Percentiles rank a stretch among this genome's conserved stretches.
phyloP scores from a whole-genome alignment of 2,113 vertebrate species.

The Pseudorasbora parva region DNA sequence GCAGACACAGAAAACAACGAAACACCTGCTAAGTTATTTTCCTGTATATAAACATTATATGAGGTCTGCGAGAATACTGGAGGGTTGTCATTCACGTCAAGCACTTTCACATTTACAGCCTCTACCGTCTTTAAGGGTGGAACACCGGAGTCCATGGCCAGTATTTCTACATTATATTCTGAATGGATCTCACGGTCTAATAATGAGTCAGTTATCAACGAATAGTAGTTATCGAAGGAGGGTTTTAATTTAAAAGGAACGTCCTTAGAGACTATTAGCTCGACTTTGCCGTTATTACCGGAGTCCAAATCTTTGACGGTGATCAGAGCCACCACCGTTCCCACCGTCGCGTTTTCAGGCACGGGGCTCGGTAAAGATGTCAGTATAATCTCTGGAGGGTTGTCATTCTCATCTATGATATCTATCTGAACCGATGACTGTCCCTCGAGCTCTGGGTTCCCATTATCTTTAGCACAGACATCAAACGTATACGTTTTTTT shows the following conservation, averaged over 20 bases:
- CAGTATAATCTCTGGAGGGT: slow-evolving; percentile 73
- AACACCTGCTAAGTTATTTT: slow-evolving; percentile 65
- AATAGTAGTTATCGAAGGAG: slow-evolving; percentile 69
- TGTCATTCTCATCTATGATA: slow-evolving; percentile 76
- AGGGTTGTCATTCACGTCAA: slow-evolving; percentile 84
- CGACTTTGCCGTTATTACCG: slow-evolving; percentile 65
- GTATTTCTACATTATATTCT: slow-evolving; percentile 65
- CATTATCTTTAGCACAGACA: slow-evolving; percentile 73
- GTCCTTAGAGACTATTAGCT: slow-evolving; percentile 28
- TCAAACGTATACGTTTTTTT: slow-evolving; percentile 69
- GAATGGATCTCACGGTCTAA: slow-evolving; percentile 62
- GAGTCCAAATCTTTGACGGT: slow-evolving; percentile 65
- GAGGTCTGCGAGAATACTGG: slow-evolving; percentile 76
- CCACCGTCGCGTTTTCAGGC: slow-evolving; percentile 63
- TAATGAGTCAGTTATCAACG: slow-evolving; percentile 55
- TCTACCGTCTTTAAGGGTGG: slow-evolving; percentile 77
- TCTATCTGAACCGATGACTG: slow-evolving; percentile 69
- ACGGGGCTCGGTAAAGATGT: slow-evolving; percentile 74
- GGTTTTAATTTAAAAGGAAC: slow-evolving; percentile 64
- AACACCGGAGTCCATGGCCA: slow-evolving; percentile 79
- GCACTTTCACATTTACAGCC: slow-evolving; percentile 73
- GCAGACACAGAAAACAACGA: slow-evolving; percentile 71
- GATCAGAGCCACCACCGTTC: slow-evolving; percentile 72
- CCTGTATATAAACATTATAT: slow-evolving; percentile 66
- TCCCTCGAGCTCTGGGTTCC: slow-evolving; percentile 66